A percentile compares a stretch with the other conserved stretches of the same genome.
These are phyloP conservation scores for Suillia variegata DNA, from an alignment of 2,888 invertebrate genomes.

Conservation along the genomic window DNA sequence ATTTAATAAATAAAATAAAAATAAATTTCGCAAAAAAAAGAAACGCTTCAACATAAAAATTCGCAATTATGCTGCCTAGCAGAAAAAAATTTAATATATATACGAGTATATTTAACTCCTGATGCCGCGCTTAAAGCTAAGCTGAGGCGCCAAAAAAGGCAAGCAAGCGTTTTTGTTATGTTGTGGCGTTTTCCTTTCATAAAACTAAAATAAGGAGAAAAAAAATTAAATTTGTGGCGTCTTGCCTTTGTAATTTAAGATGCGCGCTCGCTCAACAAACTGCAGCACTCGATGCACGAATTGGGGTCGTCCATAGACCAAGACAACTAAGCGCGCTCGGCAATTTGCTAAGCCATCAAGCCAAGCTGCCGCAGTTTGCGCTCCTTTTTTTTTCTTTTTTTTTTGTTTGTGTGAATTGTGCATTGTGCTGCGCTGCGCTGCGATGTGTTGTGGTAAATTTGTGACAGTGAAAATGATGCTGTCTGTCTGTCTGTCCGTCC, in stretches of 20 bases:
- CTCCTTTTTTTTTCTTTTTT: constrained; percentile 9
- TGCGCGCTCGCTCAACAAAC: too few relatives aligned
- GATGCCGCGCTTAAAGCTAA: too few relatives aligned
- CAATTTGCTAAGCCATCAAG: not conserved
- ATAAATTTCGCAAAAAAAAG: too few relatives aligned
- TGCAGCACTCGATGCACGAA: not conserved
- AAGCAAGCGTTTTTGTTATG: not conserved
- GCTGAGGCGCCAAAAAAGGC: constrained; percentile 19
- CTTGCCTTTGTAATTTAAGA: not conserved
- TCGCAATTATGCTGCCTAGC: not conserved
- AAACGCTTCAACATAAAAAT: not conserved
- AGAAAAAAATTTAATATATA: too few relatives aligned
- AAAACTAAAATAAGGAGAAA: too few relatives aligned
- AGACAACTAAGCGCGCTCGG: not conserved
- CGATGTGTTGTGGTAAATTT: constrained; percentile 11
- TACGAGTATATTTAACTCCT: too few relatives aligned
- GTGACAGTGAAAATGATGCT: constrained; percentile 21
- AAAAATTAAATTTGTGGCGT: constrained; percentile 6
- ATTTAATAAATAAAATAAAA: too few relatives aligned
- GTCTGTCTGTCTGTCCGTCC: too few relatives aligned
- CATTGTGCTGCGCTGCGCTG: too few relatives aligned
- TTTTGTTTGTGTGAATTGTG: too few relatives aligned
- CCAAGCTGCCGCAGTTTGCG: constrained; percentile 14
- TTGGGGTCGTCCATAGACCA: not conserved
- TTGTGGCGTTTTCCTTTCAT: too few relatives aligned